phyloP scores from a whole-genome alignment of 2,888 invertebrate genomes.

The Dryobota labecula region DNA sequence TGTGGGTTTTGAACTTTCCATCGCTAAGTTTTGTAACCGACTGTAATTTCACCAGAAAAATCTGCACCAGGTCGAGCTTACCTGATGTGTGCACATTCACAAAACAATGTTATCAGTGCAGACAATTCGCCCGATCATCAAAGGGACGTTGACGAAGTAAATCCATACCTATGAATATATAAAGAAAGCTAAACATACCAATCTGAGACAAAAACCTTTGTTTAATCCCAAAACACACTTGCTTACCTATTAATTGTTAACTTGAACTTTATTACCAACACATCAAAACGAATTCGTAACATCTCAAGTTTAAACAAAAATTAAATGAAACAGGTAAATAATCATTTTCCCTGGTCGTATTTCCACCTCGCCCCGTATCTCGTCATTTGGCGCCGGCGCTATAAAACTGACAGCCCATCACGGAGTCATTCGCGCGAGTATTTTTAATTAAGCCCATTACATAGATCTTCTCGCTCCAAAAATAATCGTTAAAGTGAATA shows the following conservation, averaged over 20 bases:
- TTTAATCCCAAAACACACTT: no score
- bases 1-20: no score
- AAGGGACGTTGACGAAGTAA: no score
- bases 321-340: slow-evolving; percentile 18
- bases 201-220: not conserved
- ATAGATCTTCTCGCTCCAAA: slow-evolving; percentile 52
- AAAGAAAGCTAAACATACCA: not conserved
- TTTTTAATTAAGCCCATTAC: slow-evolving; percentile 72
- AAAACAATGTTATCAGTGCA: not conserved
- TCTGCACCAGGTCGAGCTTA: not conserved
- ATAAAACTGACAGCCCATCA: slow-evolving; percentile 57
- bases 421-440: slow-evolving; percentile 58
- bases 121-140: not conserved
- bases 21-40: no score
- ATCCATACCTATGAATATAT: no score
- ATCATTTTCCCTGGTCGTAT: slow-evolving; percentile 29
- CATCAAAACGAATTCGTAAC: not conserved
- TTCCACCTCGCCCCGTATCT: slow-evolving; percentile 11
- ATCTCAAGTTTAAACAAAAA: slow-evolving; percentile 4
- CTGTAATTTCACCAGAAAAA: not conserved
- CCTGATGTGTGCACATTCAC: no score
- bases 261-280: not conserved
- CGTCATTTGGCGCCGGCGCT: slow-evolving; percentile 29
- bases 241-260: not conserved
- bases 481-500: slow-evolving; percentile 61